phyloP scores from a whole-genome alignment of 2,797 vertebrate genomes.

The Myripristis jacobus region DNA sequence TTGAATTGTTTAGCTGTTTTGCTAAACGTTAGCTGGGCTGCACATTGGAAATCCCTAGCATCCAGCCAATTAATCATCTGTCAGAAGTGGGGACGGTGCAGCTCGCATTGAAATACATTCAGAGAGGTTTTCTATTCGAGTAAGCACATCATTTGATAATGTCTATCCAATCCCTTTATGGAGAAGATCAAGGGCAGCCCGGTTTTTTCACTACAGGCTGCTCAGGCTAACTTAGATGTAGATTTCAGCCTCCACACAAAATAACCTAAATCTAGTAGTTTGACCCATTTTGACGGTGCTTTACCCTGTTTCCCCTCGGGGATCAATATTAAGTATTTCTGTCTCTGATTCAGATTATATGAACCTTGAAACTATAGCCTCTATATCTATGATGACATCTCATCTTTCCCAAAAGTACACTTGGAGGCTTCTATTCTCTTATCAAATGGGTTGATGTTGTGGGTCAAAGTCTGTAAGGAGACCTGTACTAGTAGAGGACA shows the following conservation, averaged over 20 bases:
- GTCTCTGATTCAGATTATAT: too few species aligned
- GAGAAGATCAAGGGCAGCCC: neutral
- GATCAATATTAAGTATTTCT: too few species aligned
- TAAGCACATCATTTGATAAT: constrained; percentile 12
- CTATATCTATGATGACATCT: neutral
- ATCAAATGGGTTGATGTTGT: constrained; percentile 40
- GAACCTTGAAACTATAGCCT: too few species aligned
- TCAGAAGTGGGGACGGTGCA: constrained; percentile 30
- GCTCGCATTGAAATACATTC: constrained; percentile 47
- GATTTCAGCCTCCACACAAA: neutral
- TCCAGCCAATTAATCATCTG: constrained; percentile 79
- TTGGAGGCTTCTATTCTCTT: constrained; percentile 13
- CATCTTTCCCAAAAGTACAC: neutral
- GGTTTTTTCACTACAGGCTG: neutral
- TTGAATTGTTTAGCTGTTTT: neutral
- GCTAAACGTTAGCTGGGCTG: constrained; percentile 68
- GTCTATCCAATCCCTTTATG: constrained; percentile 27
- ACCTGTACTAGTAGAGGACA: neutral
- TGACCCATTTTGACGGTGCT: neutral
- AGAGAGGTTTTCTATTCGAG: constrained; percentile 9
- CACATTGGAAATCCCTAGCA: constrained; percentile 75
- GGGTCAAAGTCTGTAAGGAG: constrained; percentile 70
- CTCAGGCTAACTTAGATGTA: neutral
- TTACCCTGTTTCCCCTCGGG: too few species aligned
- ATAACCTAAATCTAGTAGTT: neutral